Conservation (phyloP, 2,113 vertebrate species). For the Zapus hudsonius region DNA sequence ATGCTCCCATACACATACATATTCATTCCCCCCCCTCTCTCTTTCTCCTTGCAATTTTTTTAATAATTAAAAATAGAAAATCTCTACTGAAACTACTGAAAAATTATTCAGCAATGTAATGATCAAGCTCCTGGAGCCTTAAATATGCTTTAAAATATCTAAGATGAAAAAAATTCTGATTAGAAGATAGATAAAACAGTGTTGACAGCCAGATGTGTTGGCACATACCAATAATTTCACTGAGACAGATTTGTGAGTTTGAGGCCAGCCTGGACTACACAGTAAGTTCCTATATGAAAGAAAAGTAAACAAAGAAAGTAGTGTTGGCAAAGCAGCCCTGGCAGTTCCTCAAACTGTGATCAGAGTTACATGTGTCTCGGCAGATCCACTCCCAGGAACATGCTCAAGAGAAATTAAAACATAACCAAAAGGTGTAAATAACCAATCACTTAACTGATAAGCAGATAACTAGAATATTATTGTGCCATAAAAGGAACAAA, state of each 20-base stretch:
- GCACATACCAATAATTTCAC: no score
- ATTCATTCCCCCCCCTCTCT: no score
- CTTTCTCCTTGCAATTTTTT: no score
- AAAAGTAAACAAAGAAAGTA: not conserved
- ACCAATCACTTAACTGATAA: not conserved
- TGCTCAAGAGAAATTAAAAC: not conserved
- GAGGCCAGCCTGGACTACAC: not conserved
- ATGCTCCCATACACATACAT: no score
- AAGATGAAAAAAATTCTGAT: not conserved
- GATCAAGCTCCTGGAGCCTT: not conserved
- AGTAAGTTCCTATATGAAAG: no score
- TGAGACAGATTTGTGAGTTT: no score
- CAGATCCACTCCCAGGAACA: not conserved
- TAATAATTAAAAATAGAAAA: not conserved
- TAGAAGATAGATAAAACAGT: not conserved
- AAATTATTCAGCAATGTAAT: slow-evolving; percentile 47
- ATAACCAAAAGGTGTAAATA: slow-evolving; percentile 8
- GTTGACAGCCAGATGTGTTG: not conserved
- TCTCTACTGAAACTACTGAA: not conserved
- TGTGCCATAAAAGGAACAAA: not conserved
- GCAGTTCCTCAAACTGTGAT: no score
- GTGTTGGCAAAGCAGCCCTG: not conserved
- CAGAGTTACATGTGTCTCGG: not conserved
- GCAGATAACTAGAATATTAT: not conserved
- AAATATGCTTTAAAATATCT: slow-evolving; percentile 50